phyloP scores from a whole-genome alignment of 2,113 vertebrate genomes.

The Cygnus atratus region DNA sequence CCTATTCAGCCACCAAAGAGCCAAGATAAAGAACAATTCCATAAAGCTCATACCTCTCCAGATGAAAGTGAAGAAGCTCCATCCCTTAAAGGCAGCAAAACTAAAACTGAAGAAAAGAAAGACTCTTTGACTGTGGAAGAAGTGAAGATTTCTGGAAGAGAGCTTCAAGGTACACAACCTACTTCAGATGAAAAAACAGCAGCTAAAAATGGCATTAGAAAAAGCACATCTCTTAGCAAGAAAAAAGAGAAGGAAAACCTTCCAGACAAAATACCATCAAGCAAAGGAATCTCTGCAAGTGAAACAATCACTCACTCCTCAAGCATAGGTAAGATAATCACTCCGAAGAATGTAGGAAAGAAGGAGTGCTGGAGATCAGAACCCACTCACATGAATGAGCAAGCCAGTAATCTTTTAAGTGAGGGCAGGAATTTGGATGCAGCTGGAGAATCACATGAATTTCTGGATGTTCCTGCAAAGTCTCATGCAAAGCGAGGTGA shows the following conservation, averaged over 20 bases:
- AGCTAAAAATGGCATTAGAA: slow-evolving; percentile 55
- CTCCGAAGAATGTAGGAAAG: slow-evolving; percentile 62
- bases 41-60: neutral
- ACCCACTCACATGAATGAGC: slow-evolving; percentile 65
- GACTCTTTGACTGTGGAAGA: slow-evolving; percentile 70
- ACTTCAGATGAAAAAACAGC: slow-evolving; percentile 47
- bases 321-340: slow-evolving; percentile 22
- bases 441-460: slow-evolving; percentile 41
- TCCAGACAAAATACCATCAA: slow-evolving; percentile 51
- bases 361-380: slow-evolving; percentile 76
- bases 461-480: slow-evolving; percentile 79
- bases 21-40: neutral
- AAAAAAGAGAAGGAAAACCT: slow-evolving; percentile 68
- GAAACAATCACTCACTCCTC: neutral
- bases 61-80: neutral
- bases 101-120: slow-evolving; percentile 46
- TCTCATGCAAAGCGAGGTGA: slow-evolving; percentile 84
- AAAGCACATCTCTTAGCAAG: neutral
- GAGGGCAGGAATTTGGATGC: slow-evolving; percentile 74
- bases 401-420: slow-evolving; percentile 43
- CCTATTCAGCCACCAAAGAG: neutral
- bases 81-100: neutral
- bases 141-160: slow-evolving; percentile 11
- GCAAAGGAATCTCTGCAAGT: neutral
- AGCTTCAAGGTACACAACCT: slow-evolving; percentile 34